Base-by-base conservation (phyloP, 2,888 invertebrate genomes). In the Minunthozetes semirufus region DNA sequence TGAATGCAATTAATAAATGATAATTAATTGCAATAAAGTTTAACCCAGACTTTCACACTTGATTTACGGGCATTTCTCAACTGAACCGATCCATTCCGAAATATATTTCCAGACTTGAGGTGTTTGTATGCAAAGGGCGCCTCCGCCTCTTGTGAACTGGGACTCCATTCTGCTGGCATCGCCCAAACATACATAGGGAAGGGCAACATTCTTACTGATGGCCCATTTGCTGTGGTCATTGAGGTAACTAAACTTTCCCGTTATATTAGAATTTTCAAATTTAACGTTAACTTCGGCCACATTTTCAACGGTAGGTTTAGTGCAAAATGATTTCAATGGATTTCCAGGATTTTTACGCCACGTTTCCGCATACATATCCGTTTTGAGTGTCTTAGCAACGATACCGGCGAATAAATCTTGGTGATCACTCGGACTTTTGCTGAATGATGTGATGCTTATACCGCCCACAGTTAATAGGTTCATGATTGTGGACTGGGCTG, bases 71-170 rank as follows among this genome's bases (percentile, higher is more conserved):
- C 74, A 74, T 8, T 48, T 50, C 0, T 74, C 74, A 17, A 50
- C 42, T n/a, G 6, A 3, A 38, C 17, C 6, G 1, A 71, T 46
- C 48, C 68, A 74, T 48, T 50, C 33, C 3, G 87, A 86, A 80
- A 89, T 92, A 78, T 87, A 85, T 15, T 85, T 85, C 86, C 90
- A 89, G 9, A 92, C 83, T 71, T 85, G 83, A 1, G 84, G 81
- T 33, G 89, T 88, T 38, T 88, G 86, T 0, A 91, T 86, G 80
- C 94, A 94, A 2, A 93, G 89, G 0, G 92, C 91, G 63, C 93
- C 93, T 25, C 94, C 94, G 0, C 92, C 94, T 76, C 94, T 87
- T 0, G 85, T 84, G 76, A 88, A 87, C 84, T 94, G 94, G 53
- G 88, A 87, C 4, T 74, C 15, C 76, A 77, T 76, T n/a, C 85